A percentile compares a stretch with the other conserved stretches of the same genome.
phyloP scores from a whole-genome alignment of 2,113 vertebrate species.

The Pomatorhinus ruficollis region DNA sequence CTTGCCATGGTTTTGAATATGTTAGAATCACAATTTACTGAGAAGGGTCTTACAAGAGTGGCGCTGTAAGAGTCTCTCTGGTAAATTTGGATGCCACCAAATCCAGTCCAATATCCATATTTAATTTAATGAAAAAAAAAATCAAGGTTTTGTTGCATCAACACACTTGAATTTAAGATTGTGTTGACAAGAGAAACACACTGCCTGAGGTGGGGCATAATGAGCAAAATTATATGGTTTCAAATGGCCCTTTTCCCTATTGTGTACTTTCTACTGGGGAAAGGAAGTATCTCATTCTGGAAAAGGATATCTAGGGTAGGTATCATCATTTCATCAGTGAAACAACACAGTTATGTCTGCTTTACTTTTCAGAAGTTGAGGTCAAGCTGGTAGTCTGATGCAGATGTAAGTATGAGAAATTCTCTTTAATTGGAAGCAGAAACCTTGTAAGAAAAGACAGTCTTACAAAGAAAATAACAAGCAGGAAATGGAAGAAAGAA shows the following conservation, averaged over 20 bases:
- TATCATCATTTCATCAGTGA: background rate
- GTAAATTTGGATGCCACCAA: background rate
- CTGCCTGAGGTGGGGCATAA: background rate
- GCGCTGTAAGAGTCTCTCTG: background rate
- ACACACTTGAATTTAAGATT: background rate
- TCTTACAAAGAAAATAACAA: background rate
- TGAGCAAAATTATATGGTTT: accelerated
- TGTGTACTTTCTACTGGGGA: background rate
- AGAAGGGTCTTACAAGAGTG: background rate
- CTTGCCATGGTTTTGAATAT: conserved; percentile 70
- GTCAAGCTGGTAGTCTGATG: background rate
- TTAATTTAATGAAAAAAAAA: background rate
- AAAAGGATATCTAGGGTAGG: background rate
- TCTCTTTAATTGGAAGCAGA: background rate
- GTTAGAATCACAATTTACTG: background rate
- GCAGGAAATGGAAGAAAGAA: background rate
- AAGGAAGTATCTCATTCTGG: background rate
- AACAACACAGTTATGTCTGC: background rate
- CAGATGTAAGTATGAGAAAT: background rate
- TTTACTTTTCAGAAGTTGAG: background rate
- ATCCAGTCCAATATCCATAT: background rate
- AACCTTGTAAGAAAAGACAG: background rate
- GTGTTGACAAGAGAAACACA: background rate
- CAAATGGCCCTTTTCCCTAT: background rate
- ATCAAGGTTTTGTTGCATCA: background rate